These are phyloP conservation scores for Adelphocoris suturalis DNA, from an alignment of 2,888 invertebrate species.

Conservation along the genomic window DNA sequence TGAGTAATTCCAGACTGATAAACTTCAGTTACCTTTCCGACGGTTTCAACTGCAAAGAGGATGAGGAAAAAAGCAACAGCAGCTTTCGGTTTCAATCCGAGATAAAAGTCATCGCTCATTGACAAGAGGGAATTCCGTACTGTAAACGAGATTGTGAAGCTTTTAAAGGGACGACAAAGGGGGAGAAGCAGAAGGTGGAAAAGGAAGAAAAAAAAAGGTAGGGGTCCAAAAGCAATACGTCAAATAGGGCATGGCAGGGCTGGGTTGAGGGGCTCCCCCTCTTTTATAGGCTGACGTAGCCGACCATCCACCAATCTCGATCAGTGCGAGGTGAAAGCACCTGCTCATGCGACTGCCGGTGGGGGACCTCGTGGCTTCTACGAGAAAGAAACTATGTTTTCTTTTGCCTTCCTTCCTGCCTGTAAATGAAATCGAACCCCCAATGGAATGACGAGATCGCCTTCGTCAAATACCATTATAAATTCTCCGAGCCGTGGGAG, in stretches of 20 bases:
- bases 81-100: constrained; percentile 33
- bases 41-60: constrained; percentile 1
- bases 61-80: constrained; percentile 8
- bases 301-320: constrained; percentile 36
- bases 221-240: constrained; percentile 50
- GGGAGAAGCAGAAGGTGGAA: constrained; percentile 12
- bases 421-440: constrained; percentile 3
- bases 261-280: background rate
- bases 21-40: background rate
- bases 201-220: constrained; percentile 31
- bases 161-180: constrained; percentile 41
- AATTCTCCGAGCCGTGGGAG: no score
- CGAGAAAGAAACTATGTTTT: constrained; percentile 33
- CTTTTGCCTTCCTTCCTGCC: background rate
- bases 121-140: constrained; percentile 37
- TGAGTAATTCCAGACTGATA: no score
- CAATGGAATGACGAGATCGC: background rate
- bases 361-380: constrained; percentile 2
- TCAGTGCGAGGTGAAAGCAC: constrained; percentile 46
- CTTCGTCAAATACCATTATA: no score
- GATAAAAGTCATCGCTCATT: constrained; percentile 22
- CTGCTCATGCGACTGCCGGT: constrained; percentile 34
- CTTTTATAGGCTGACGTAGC: background rate
- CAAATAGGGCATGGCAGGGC: background rate
- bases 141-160: constrained; percentile 45